Base-by-base conservation (phyloP, 2,797 vertebrate species). In the Lepus oiostolus region DNA sequence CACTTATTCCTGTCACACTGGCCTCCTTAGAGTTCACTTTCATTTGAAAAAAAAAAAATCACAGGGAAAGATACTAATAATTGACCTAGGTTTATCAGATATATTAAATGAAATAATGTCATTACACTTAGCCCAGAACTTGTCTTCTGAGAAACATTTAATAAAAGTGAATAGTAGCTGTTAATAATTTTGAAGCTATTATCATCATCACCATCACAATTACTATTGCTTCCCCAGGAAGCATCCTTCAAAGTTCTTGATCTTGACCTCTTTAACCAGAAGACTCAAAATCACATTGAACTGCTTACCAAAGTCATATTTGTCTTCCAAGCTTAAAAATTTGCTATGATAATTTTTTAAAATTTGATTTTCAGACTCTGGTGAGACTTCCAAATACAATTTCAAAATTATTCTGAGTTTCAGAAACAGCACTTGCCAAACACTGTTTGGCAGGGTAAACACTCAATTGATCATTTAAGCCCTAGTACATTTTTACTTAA, bases 381-480 rank as follows among this genome's bases (percentile, higher is more conserved):
- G 1, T 85, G 14, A 0, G 14, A 88, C 22, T 76, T 88, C 1
- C 7, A 86, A 92, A 80, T 62, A 11, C 5, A 93, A 63, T 47
- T 82, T 85, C 14, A 82, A 90, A 79, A 90, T 93, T 84, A 67
- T 82, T 90, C n/a, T 80, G 32, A 88, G 13, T 74, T 96, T 77
- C 52, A 88, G 85, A 88, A 88, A 68, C 28, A 92, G 47, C n/a
- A 19, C 21, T 74, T 74, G 22, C 50, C 83, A 79, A 95, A 47
- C 52, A 70, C 5, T 28, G 24, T 35, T 91, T 85, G 26, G 32
- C 24, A 85, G 52, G 21, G 32, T 87, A 92, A 88, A 76, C 22
- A 72, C 21, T 81, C 11, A 54, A 30, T 63, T 79, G 50, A 65
- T 54, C 38, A 2, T 6, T 3, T 67, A 89, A 35, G 19, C 77